Evolutionary conservation across 2,888 invertebrate species (phyloP), one percentile per base, ranked within the genome.

Genomic region (Xanthorhoe spadicearia): DNA sequence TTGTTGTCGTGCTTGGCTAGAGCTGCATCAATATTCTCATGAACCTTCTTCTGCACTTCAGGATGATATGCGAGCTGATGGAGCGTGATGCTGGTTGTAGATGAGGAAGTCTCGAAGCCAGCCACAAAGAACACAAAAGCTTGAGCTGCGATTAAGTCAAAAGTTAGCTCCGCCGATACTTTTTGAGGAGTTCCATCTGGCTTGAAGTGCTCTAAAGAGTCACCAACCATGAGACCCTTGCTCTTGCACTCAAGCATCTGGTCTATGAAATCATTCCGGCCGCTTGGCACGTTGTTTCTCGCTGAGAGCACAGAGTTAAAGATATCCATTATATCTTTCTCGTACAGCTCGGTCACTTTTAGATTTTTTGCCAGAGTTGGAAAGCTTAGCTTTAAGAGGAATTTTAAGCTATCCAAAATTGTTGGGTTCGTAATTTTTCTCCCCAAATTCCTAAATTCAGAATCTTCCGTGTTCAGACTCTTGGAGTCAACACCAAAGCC

Each of bases 251-350:
- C 86, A 1, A 87, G 68, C 55, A 87, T 69, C 48, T 85, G 72
- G 54, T 87, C 87, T 13, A 87, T 80, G 35, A 87, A 86, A 62
- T 87, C 87, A 28, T 86, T 81, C n/a, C 87, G 78, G 2, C 77
- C 74, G 0, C 83, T 82, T 0, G 84, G 84, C 64, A 78, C 68
- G 64, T 88, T 77, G 63, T 84, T 80, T 57, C 88, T 53, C 9
- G 60, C 60, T 9, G n/a, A 17, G 10, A 60, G 46, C 28, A 60
- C 53, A 13, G 60, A 60, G 4, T 46, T 15, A n/a, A 60, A 3
- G 32, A 60, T 13, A 1, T 23, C 19, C 59, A 59, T 51, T 15
- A 51, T 0, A 1, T 51, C 51, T 2, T 15, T 18, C 19, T 59
- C 59, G 10, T 51, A 59, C 13, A 51, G 38, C 10, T 18, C 43